phyloP scores from a whole-genome alignment of 2,113 vertebrate species.

The Ceratotherium simum region DNA sequence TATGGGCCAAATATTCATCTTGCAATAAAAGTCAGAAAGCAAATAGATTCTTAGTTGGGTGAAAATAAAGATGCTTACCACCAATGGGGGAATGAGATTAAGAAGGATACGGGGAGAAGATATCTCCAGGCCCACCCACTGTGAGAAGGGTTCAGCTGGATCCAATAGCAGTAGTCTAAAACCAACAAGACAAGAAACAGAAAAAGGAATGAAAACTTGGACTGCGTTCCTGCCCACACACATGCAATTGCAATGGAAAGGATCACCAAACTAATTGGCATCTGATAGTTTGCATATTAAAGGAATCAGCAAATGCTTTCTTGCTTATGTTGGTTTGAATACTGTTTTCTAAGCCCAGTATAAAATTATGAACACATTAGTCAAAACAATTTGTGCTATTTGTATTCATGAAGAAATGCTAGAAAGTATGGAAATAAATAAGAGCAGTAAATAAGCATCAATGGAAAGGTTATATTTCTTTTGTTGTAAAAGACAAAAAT shows the following conservation, averaged over 20 bases:
- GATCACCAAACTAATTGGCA: conserved; percentile 57
- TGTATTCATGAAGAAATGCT: conserved; percentile 36
- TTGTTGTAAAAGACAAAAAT: background rate
- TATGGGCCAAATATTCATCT: conserved; percentile 43
- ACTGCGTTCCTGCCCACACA: conserved; percentile 71
- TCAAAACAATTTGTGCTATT: conserved; percentile 50
- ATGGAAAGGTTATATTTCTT: background rate
- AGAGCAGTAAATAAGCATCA: conserved; percentile 36
- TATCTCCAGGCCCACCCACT: conserved; percentile 75
- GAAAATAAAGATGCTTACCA: conserved; percentile 61
- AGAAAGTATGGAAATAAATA: conserved; percentile 33
- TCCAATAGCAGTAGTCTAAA: conserved; percentile 61
- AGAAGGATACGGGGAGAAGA: conserved; percentile 44
- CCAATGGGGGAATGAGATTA: conserved; percentile 28
- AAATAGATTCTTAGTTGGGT: conserved; percentile 55
- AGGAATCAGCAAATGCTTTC: conserved; percentile 52
- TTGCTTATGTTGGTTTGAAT: conserved; percentile 40
- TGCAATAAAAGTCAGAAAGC: conserved; percentile 55
- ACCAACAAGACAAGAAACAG: conserved; percentile 72
- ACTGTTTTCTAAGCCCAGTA: conserved; percentile 5
- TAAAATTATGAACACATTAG: conserved; percentile 56
- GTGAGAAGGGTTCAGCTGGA: conserved; percentile 70
- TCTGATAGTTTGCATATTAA: conserved; percentile 57
- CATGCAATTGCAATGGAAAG: conserved; percentile 61
- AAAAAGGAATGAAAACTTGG: conserved; percentile 74